phyloP scores from a whole-genome alignment of 2,113 vertebrate genomes.

The Osmerus eperlanus region DNA sequence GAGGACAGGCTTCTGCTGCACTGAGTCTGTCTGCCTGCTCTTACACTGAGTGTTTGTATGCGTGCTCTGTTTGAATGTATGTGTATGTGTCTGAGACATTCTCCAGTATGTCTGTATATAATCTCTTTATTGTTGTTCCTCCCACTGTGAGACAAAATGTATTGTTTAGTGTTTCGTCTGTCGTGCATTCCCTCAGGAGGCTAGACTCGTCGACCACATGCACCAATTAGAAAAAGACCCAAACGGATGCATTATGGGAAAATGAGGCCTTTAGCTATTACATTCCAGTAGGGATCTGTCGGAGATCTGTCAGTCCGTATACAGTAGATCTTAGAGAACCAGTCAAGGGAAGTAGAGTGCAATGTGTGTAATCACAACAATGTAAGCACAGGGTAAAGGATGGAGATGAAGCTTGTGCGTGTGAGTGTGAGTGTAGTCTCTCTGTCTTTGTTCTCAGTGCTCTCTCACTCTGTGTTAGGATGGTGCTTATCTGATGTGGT shows the following conservation, averaged over 20 bases:
- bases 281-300: not conserved
- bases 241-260: not conserved
- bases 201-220: slow-evolving; percentile 18
- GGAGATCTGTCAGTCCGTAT: not conserved
- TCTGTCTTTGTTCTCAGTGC: not conserved
- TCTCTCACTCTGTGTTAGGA: not conserved
- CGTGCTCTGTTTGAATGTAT: no score
- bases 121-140: no score
- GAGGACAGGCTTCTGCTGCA: not conserved
- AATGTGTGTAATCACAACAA: not conserved
- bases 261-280: not conserved
- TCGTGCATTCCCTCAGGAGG: no score
- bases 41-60: no score
- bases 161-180: no score
- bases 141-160: no score
- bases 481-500: slow-evolving; percentile 12
- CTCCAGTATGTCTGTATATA: no score
- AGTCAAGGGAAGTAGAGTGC: not conserved
- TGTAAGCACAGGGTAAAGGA: no score
- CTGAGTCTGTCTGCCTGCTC: not conserved
- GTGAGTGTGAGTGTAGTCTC: not conserved
- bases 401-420: not conserved
- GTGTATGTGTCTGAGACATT: no score
- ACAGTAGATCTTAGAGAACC: not conserved
- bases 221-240: not conserved